Conservation (phyloP, 2,888 invertebrate genomes). For the Caenorhabditis plicata region DNA sequence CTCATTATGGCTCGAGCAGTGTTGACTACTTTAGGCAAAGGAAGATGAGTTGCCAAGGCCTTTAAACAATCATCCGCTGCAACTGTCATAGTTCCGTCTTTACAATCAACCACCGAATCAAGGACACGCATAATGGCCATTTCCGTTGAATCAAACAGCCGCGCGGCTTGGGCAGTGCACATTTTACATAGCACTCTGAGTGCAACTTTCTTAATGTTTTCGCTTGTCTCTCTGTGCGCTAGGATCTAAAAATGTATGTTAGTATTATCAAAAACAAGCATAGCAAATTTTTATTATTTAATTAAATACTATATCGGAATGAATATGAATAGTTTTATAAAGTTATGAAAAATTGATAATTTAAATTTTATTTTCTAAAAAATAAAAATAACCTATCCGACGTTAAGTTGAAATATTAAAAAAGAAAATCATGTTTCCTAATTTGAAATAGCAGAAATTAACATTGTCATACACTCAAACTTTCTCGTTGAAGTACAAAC, state of each 20-base stretch:
- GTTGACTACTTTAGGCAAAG: slow-evolving; percentile 19
- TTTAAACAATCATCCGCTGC: slow-evolving; percentile 28
- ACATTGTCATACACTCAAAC: too few species aligned
- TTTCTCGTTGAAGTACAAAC: too few species aligned
- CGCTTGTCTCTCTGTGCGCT: slow-evolving; percentile 10
- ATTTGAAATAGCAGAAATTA: too few species aligned
- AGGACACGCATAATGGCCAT: slow-evolving; percentile 16
- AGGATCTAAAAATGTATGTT: slow-evolving; percentile 1
- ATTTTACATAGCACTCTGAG: slow-evolving; percentile 25
- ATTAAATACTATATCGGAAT: too few species aligned
- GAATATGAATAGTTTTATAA: too few species aligned
- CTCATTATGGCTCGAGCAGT: slow-evolving; percentile 15
- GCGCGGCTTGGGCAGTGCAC: slow-evolving; percentile 27
- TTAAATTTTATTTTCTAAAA: too few species aligned
- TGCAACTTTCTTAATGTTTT: slow-evolving; percentile 26
- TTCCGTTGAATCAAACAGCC: slow-evolving; percentile 30
- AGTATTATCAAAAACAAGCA: neutral
- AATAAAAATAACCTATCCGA: too few species aligned
- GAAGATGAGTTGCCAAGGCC: slow-evolving; percentile 29
- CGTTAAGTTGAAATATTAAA: too few species aligned
- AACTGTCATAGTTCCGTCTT: slow-evolving; percentile 26
- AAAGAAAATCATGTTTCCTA: too few species aligned
- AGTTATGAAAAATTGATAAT: too few species aligned
- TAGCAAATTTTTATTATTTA: too few species aligned
- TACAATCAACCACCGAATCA: slow-evolving; percentile 19